Evolutionary conservation across 1,140 invertebrate genomes (phyloP).

Genomic region (Apis dorsata): DNA sequence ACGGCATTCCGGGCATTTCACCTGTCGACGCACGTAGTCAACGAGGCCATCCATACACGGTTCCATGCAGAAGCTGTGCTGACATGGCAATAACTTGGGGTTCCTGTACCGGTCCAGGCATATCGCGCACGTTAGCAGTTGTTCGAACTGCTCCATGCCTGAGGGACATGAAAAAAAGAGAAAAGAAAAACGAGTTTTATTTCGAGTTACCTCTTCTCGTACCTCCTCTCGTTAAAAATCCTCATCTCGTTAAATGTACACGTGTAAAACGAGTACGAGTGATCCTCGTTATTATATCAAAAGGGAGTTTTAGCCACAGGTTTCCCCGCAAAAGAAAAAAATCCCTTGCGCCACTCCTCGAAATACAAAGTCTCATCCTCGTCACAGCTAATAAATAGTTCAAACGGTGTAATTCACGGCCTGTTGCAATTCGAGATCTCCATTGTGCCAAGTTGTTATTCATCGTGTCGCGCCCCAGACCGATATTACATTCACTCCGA

Average conservation of each 20-base stretch:
- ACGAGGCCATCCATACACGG: slow-evolving; percentile 98
- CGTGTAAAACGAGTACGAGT: too few species aligned
- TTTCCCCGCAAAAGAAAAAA: background rate
- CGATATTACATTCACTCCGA: background rate
- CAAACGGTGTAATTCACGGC: slow-evolving; percentile 5
- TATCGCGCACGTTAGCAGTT: slow-evolving; percentile 98
- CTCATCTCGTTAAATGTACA: background rate
- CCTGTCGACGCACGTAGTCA: slow-evolving; percentile 95
- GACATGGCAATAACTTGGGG: slow-evolving; percentile 98
- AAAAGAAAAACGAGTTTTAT: slow-evolving; percentile 3
- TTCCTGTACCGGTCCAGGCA: slow-evolving; percentile 98
- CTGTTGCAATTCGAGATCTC: slow-evolving; percentile 40
- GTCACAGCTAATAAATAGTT: slow-evolving; percentile 60
- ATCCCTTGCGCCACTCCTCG: slow-evolving; percentile 11
- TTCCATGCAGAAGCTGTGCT: slow-evolving; percentile 99
- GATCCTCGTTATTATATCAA: background rate
- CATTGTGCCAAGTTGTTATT: slow-evolving; percentile 50
- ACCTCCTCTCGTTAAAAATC: too few species aligned
- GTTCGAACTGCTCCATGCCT: slow-evolving; percentile 97
- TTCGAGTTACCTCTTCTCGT: background rate
- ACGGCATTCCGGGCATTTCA: slow-evolving; percentile 99
- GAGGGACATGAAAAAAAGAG: slow-evolving; percentile 1
- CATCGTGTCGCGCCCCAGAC: slow-evolving; percentile 1
- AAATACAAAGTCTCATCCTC: slow-evolving; percentile 16
- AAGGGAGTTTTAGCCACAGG: background rate